Conservation (phyloP, 2,797 vertebrate species). For the Hyperoplus lanceolatus region DNA sequence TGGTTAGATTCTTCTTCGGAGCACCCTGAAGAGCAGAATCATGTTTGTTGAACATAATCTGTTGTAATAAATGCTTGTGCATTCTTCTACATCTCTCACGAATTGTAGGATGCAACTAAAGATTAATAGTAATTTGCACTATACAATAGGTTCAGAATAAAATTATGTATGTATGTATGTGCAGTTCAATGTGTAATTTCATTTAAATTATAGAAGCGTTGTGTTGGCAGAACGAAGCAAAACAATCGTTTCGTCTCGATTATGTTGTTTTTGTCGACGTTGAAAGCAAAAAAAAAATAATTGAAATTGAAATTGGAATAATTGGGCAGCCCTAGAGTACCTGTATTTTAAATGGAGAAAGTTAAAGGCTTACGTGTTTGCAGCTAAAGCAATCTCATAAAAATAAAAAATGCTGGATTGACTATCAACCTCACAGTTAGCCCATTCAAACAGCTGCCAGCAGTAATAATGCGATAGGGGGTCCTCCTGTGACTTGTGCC, state of each 20-base stretch:
- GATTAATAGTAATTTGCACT: not conserved
- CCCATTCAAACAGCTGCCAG: constrained; percentile 72
- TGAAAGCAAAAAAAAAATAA: no score
- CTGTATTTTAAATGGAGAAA: constrained; percentile 10
- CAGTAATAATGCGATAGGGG: constrained; percentile 65
- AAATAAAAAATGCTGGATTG: constrained; percentile 24
- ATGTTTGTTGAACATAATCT: not conserved
- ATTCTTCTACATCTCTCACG: not conserved
- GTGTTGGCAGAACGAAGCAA: no score
- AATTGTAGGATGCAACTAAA: not conserved
- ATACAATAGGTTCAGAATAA: no score
- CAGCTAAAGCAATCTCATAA: constrained; percentile 12
- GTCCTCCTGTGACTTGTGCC: constrained; percentile 66
- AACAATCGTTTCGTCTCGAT: no score
- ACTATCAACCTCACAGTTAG: constrained; percentile 59
- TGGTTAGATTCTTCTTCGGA: constrained; percentile 5
- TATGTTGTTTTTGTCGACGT: no score
- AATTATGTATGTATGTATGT: not conserved
- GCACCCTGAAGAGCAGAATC: not conserved
- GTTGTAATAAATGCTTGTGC: constrained; percentile 2
- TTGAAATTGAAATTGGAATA: no score
- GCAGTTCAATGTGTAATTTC: not conserved
- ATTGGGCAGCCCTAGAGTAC: no score
- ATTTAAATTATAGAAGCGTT: no score
- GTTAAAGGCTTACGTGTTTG: constrained; percentile 41